These are phyloP conservation scores for Rhinopomastus cyanomelas DNA, from an alignment of 2,113 vertebrate genomes.

Conservation along the genomic window DNA sequence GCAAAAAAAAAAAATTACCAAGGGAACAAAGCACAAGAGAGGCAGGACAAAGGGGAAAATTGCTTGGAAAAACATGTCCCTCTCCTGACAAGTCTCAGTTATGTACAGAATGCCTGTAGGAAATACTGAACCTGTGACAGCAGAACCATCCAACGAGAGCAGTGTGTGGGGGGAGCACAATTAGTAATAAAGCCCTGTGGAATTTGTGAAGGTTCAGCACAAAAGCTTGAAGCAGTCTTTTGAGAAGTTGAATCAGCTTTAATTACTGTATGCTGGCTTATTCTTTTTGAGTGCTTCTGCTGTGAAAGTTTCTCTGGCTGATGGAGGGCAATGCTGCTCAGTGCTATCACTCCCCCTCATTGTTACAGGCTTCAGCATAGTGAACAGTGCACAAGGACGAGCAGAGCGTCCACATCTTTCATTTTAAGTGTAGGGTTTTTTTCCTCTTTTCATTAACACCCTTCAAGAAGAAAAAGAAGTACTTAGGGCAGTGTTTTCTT, in stretches of 20 bases:
- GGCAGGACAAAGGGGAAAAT: conserved; percentile 30
- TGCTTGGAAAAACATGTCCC: conserved; percentile 42
- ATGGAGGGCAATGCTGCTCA: conserved; percentile 41
- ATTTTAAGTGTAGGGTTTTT: conserved; percentile 18
- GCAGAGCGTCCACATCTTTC: conserved; percentile 42
- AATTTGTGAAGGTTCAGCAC: conserved; percentile 65
- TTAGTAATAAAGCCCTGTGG: conserved; percentile 65
- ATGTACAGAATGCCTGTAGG: conserved; percentile 39
- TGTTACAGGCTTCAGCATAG: conserved; percentile 52
- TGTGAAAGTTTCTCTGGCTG: conserved; percentile 54
- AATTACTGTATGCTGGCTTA: conserved; percentile 63
- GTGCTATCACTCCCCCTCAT: conserved; percentile 56
- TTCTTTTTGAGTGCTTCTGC: conserved; percentile 56
- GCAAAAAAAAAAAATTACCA: conserved; percentile 59
- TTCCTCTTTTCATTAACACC: conserved; percentile 38
- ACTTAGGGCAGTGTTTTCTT: background rate
- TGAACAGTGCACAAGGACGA: background rate
- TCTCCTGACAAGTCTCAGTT: conserved; percentile 52
- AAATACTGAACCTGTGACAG: conserved; percentile 59
- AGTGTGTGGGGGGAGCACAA: conserved; percentile 30
- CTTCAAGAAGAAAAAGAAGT: conserved; percentile 35
- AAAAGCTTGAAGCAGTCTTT: conserved; percentile 66
- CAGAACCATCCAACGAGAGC: conserved; percentile 60
- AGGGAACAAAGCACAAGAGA: conserved; percentile 31
- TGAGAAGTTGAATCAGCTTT: conserved; percentile 64